Conservation (phyloP, 2,797 vertebrate species). For the Ctenopoma multispine region DNA sequence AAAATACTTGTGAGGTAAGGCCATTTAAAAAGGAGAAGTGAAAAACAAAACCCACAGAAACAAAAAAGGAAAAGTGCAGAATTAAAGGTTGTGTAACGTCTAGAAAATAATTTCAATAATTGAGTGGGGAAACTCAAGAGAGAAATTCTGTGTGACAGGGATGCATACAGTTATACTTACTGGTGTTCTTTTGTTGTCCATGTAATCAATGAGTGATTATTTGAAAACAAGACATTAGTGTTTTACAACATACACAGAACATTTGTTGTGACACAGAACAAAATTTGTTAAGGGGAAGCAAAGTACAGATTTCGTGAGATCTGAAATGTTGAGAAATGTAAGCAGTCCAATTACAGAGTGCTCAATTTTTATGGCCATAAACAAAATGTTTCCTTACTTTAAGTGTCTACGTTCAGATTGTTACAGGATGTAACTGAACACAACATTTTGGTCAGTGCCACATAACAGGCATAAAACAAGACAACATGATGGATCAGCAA, state of each 20-base stretch:
- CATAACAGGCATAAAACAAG: slow-evolving; percentile 82
- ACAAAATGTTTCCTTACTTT: slow-evolving; percentile 5
- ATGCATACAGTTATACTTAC: slow-evolving; percentile 87
- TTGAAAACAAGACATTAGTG: slow-evolving; percentile 91
- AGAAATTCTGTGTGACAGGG: slow-evolving; percentile 73
- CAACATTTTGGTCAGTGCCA: slow-evolving; percentile 80
- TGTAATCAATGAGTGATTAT: slow-evolving; percentile 88
- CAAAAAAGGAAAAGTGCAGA: slow-evolving; percentile 71
- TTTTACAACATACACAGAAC: slow-evolving; percentile 86
- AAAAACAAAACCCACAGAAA: slow-evolving; percentile 63
- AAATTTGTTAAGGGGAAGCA: slow-evolving; percentile 53
- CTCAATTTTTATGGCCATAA: rapidly evolving
- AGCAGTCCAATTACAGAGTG: background rate
- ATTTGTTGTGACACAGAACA: slow-evolving; percentile 81
- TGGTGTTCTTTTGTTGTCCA: slow-evolving; percentile 86
- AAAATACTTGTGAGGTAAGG: slow-evolving; percentile 59
- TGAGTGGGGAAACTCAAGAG: slow-evolving; percentile 67
- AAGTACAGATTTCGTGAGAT: background rate
- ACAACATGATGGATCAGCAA: slow-evolving; percentile 79
- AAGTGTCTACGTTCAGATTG: background rate
- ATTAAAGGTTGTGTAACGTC: slow-evolving; percentile 60
- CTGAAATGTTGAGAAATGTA: background rate
- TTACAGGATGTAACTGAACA: background rate
- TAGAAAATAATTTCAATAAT: slow-evolving; percentile 63
- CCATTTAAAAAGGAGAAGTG: slow-evolving; percentile 50